Conservation (phyloP, 2,113 vertebrate genomes). For the Ifrita kowaldi region DNA sequence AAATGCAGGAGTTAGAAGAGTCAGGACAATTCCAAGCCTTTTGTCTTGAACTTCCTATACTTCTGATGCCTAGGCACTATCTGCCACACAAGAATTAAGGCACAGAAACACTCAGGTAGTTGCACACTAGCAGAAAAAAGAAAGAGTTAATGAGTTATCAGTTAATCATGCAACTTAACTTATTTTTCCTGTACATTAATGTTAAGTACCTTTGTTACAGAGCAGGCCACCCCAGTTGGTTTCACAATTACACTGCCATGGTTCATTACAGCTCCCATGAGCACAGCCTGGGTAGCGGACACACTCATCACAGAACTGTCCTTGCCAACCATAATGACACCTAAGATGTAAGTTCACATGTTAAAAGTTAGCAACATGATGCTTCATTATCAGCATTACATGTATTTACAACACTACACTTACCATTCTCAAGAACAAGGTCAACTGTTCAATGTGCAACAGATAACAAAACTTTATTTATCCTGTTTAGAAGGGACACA, state of each 20-base stretch:
- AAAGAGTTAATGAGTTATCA: constrained; percentile 10
- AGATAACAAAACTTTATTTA: constrained; percentile 3
- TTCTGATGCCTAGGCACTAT: neutral
- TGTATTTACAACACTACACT: constrained; percentile 19
- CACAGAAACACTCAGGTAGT: constrained; percentile 7
- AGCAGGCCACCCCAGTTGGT: constrained; percentile 98
- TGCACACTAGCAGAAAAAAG: neutral
- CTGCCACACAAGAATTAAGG: neutral
- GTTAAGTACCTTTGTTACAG: constrained; percentile 89
- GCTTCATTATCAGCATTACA: constrained; percentile 35
- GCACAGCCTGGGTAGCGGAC: constrained; percentile 90
- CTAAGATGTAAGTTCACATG: constrained; percentile 69
- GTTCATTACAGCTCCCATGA: constrained; percentile 87
- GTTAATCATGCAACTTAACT: constrained; percentile 43
- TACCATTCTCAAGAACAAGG: constrained; percentile 40
- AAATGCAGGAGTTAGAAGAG: neutral
- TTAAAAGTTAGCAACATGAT: constrained; percentile 59
- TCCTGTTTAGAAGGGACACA: neutral
- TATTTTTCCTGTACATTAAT: constrained; percentile 35
- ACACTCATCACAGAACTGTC: constrained; percentile 88
- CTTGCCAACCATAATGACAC: constrained; percentile 95
- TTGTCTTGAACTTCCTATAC: neutral
- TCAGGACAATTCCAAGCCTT: neutral
- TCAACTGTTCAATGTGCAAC: neutral
- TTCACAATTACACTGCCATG: constrained; percentile 92